Evolutionary conservation across 2,797 vertebrate genomes (phyloP).

Genomic region (Paramormyrops hopkinsi): DNA sequence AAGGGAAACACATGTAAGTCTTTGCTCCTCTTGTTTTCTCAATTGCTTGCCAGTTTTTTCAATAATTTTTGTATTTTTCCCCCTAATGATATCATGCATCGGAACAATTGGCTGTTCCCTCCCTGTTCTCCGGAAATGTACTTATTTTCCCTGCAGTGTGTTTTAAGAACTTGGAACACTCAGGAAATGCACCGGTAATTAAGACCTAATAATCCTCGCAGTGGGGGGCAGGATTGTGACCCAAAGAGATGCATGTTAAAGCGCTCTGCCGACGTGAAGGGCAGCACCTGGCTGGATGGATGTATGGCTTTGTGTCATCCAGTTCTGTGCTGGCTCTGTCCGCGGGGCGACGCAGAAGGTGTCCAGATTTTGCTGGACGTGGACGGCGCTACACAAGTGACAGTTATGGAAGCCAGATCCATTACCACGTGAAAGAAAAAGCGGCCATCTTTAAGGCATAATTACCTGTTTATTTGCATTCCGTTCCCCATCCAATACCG

Average conservation of each 20-base stretch:
- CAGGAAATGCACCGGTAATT: background rate
- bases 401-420: constrained; percentile 5
- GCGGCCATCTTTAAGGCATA: background rate
- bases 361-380: background rate
- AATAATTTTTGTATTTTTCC: background rate
- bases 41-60: background rate
- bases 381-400: background rate
- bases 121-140: background rate
- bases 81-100: background rate
- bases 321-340: background rate
- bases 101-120: background rate
- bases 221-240: background rate
- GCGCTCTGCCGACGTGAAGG: background rate
- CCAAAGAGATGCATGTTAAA: background rate
- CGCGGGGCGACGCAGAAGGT: background rate
- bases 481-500: background rate
- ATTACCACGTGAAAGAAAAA: background rate
- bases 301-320: background rate
- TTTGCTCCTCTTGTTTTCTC: background rate
- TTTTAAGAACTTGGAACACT: background rate
- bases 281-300: background rate
- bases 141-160: background rate
- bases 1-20: background rate
- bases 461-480: constrained; percentile 3
- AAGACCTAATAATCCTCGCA: background rate